phyloP scores from a whole-genome alignment of 2,888 invertebrate genomes.

The Gisinianus flammeolus region DNA sequence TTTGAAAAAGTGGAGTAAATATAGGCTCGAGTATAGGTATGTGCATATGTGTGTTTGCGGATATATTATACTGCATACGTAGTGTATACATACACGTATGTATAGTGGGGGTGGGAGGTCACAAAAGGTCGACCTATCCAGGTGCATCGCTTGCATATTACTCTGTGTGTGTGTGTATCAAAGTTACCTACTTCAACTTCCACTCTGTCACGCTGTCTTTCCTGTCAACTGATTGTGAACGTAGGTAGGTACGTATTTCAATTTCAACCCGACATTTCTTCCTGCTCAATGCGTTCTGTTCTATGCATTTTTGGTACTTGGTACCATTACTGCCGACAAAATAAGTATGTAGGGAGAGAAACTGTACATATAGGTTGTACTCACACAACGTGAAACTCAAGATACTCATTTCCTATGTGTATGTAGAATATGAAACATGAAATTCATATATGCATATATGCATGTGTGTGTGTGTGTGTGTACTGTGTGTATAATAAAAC shows the following conservation, averaged over 20 bases:
- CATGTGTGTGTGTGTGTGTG: not conserved
- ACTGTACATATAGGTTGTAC: too few species aligned
- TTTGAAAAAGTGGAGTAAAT: conserved; percentile 1
- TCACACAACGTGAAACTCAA: too few species aligned
- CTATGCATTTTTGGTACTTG: not conserved
- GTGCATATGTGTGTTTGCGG: not conserved
- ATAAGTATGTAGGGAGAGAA: too few species aligned
- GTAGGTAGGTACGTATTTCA: too few species aligned
- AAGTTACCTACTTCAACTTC: conserved; percentile 13
- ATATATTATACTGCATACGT: not conserved
- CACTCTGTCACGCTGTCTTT: conserved; percentile 26
- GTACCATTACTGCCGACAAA: too few species aligned
- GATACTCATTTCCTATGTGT: too few species aligned
- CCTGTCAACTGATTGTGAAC: conserved; percentile 19
- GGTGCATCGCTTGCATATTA: conserved; percentile 31
- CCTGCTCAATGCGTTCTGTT: not conserved
- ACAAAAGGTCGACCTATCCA: conserved; percentile 40
- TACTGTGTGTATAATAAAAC: conserved; percentile 14
- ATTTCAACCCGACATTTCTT: not conserved
- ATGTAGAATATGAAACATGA: not conserved
- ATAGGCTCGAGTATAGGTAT: not conserved
- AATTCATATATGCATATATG: not conserved
- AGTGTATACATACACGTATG: not conserved
- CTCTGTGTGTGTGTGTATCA: too few species aligned
- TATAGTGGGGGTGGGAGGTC: conserved; percentile 35